Evolutionary conservation across 2,113 vertebrate species (phyloP).

Genomic region (Festucalex cinctus): DNA sequence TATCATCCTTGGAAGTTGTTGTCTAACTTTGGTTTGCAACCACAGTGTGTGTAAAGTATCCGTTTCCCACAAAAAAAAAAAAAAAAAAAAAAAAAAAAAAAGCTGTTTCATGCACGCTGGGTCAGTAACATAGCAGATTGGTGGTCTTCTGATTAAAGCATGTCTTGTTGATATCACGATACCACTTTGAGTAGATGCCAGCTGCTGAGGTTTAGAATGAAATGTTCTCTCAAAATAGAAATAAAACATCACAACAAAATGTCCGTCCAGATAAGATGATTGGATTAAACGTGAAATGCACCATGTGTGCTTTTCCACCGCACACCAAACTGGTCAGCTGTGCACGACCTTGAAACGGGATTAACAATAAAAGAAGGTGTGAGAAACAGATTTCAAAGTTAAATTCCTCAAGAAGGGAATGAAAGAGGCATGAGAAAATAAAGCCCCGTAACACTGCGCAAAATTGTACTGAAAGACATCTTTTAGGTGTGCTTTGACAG

Average conservation of each 20-base stretch:
- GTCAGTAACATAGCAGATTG: slow-evolving; percentile 46
- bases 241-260: slow-evolving; percentile 13
- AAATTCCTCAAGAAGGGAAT: slow-evolving; percentile 1
- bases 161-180: slow-evolving; percentile 56
- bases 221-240: slow-evolving; percentile 34
- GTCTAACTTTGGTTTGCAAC: slow-evolving; percentile 20
- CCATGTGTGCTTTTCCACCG: background rate
- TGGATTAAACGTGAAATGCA: slow-evolving; percentile 7
- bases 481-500: slow-evolving; percentile 65
- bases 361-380: background rate
- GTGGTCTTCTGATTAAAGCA: slow-evolving; percentile 52
- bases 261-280: slow-evolving; percentile 7
- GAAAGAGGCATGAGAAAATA: slow-evolving; percentile 12
- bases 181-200: slow-evolving; percentile 42
- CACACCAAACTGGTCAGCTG: slow-evolving; percentile 5
- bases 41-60: slow-evolving; percentile 35
- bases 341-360: background rate
- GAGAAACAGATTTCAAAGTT: background rate
- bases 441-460: slow-evolving; percentile 20
- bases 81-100: slow-evolving; percentile 17
- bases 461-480: slow-evolving; percentile 35
- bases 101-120: slow-evolving; percentile 29
- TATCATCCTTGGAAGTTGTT: background rate
- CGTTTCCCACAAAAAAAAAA: slow-evolving; percentile 32
- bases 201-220: slow-evolving; percentile 39